Percentiles rank a stretch among this genome's conserved stretches.
These are phyloP conservation scores for Crax fasciolata DNA, from an alignment of 2,797 vertebrate species.

Conservation along the genomic window DNA sequence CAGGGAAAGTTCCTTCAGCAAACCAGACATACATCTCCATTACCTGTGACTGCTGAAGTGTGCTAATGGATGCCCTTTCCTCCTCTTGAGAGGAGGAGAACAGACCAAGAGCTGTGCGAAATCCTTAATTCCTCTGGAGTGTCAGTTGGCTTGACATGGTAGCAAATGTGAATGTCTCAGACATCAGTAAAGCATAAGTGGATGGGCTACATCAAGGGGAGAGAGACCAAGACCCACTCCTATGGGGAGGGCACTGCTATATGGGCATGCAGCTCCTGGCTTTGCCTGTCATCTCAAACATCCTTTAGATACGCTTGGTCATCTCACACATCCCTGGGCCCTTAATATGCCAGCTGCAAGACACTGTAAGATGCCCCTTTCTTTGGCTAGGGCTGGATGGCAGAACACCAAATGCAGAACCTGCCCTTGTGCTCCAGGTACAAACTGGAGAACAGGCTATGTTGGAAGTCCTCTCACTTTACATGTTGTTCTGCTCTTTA, in stretches of 20 bases:
- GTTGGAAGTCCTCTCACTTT: background rate
- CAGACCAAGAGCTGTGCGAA: background rate
- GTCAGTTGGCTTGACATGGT: background rate
- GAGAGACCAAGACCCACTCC: background rate
- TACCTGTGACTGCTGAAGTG: constrained; percentile 6
- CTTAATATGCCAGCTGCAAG: background rate
- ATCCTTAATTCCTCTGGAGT: constrained; percentile 27
- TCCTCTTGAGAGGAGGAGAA: background rate
- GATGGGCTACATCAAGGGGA: background rate
- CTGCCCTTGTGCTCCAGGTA: background rate
- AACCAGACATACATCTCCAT: constrained; percentile 44
- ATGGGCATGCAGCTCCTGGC: background rate
- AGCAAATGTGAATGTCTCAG: background rate
- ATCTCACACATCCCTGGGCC: background rate
- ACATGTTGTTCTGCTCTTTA: background rate
- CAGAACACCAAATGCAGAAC: background rate
- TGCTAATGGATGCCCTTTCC: constrained; percentile 37
- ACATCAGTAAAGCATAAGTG: background rate
- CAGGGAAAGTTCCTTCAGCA: constrained; percentile 25
- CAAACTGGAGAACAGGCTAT: background rate
- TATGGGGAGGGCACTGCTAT: background rate
- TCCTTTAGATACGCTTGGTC: background rate
- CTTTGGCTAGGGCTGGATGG: background rate
- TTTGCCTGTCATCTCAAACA: background rate
- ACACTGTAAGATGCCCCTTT: background rate